Evolutionary conservation across 2,113 vertebrate species (phyloP).

Genomic region (Hippocampus abdominalis): DNA sequence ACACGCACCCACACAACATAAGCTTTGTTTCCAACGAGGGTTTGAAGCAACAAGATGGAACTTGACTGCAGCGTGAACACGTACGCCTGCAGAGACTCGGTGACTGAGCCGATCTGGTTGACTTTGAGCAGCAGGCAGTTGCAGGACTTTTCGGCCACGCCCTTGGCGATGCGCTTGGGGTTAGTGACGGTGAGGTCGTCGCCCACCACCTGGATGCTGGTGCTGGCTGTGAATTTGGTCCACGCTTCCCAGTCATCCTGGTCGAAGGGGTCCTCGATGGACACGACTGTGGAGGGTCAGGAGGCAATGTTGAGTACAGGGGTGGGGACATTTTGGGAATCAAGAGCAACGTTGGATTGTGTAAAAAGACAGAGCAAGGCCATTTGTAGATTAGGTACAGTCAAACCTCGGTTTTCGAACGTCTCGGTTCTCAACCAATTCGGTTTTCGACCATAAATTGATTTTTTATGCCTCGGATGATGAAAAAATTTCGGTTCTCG

Average conservation of each 20-base stretch:
- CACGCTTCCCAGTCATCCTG: conserved; percentile 96
- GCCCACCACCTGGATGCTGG: conserved; percentile 91
- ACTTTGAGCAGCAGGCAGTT: conserved; percentile 98
- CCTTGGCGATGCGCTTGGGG: conserved; percentile 91
- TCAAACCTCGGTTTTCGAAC: too few relatives aligned
- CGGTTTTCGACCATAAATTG: too few relatives aligned
- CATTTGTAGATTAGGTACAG: not conserved
- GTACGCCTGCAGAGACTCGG: conserved; percentile 93
- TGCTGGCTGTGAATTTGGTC: conserved; percentile 85
- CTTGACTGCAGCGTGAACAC: not conserved
- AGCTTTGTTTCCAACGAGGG: not conserved
- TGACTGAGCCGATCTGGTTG: conserved; percentile 97
- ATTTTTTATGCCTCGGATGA: too few relatives aligned
- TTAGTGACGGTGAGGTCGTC: conserved; percentile 97
- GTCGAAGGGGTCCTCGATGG: conserved; percentile 97
- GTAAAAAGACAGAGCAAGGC: not conserved
- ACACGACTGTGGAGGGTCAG: conserved; percentile 78
- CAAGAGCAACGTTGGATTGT: not conserved
- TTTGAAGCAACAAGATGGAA: not conserved
- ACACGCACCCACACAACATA: not conserved
- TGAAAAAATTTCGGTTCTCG: too few relatives aligned
- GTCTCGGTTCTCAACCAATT: too few relatives aligned
- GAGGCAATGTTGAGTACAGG: not conserved
- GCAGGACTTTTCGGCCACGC: conserved; percentile 84
- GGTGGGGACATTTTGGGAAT: not conserved